phyloP scores from a whole-genome alignment of 2,888 invertebrate species.

The Tridacna gigas region DNA sequence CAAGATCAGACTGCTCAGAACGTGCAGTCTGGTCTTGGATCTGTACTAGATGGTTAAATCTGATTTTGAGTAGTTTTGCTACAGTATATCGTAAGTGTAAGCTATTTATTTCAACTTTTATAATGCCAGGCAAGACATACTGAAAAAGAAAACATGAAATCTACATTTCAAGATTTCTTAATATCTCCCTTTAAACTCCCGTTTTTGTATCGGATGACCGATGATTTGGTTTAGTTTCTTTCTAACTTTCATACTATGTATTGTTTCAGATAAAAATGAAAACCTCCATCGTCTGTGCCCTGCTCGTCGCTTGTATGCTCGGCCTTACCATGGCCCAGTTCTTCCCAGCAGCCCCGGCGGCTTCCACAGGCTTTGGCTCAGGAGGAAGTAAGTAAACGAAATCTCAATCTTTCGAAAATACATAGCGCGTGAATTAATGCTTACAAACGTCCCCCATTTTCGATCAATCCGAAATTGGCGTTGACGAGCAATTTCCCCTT shows the following conservation, averaged over 20 bases:
- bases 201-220: no score
- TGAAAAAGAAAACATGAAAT: background rate
- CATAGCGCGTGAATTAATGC: background rate
- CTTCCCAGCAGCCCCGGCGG: background rate
- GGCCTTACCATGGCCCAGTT: slow-evolving; percentile 13
- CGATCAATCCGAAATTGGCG: background rate
- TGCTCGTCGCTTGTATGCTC: background rate
- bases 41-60: background rate
- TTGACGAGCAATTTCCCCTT: background rate
- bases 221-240: no score
- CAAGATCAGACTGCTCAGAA: background rate
- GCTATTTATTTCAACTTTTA: no score
- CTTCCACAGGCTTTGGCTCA: background rate
- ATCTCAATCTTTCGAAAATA: background rate
- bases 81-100: no score
- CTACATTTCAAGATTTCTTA: background rate
- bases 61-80: background rate
- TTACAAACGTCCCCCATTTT: background rate
- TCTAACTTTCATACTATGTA: background rate
- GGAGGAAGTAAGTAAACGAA: background rate
- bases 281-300: background rate
- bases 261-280: background rate
- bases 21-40: no score
- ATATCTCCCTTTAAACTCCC: background rate
- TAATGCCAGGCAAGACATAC: no score